These are phyloP conservation scores for Pristionchus entomophagus DNA, from an alignment of 2,888 invertebrate species.

Conservation along the genomic window DNA sequence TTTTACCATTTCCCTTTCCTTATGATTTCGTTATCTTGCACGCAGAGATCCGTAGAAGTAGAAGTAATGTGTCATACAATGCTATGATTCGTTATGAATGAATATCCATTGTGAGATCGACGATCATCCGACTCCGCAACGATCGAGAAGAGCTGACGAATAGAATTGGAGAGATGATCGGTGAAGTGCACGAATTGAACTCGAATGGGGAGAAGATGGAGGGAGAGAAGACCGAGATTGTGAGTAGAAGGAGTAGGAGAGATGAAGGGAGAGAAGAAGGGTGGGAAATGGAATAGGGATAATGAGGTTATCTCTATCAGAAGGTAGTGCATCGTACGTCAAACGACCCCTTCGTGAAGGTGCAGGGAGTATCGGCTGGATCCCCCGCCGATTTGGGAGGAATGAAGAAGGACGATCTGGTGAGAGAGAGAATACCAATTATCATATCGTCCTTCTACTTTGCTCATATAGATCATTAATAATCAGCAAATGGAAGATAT, in stretches of 20 bases:
- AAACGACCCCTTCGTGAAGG: conserved; percentile 42
- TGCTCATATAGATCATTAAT: too few species aligned
- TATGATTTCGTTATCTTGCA: not conserved
- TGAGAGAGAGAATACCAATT: too few species aligned
- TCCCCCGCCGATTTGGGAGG: conserved; percentile 46
- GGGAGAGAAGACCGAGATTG: conserved; percentile 7
- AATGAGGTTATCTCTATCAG: too few species aligned
- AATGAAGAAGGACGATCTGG: conserved; percentile 41
- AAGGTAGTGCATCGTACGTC: conserved; percentile 47
- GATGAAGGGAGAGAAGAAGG: too few species aligned
- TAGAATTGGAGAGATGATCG: conserved; percentile 19
- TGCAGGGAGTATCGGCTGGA: conserved; percentile 12
- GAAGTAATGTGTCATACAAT: not conserved
- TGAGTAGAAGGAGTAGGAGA: not conserved
- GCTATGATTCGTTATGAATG: too few species aligned
- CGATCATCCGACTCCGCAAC: conserved; percentile 43
- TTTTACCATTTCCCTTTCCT: not conserved
- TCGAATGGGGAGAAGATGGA: not conserved
- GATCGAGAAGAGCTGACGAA: conserved; percentile 39
- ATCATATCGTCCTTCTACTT: too few species aligned
- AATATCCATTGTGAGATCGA: conserved; percentile 6
- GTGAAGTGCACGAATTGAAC: conserved; percentile 13
- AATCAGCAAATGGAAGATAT: not conserved
- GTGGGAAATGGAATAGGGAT: too few species aligned
- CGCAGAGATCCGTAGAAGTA: not conserved